These are phyloP conservation scores for Megaceryle torquata DNA, from an alignment of 2,113 vertebrate genomes.

Conservation along the genomic window DNA sequence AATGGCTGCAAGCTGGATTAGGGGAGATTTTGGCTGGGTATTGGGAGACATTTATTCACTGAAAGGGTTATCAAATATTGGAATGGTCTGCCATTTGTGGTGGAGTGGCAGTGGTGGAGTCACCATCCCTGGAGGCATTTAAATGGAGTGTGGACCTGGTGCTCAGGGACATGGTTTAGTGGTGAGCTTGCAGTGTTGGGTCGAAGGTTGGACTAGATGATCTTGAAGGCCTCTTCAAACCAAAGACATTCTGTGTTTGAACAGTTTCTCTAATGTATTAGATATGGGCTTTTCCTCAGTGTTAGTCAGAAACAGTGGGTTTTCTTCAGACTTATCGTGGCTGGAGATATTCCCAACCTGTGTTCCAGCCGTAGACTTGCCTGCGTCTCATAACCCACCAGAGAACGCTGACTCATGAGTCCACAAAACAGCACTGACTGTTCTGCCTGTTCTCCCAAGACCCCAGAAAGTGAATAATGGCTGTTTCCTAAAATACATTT, in stretches of 20 bases:
- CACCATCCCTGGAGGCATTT: too few species aligned
- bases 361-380: not conserved
- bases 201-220: too few species aligned
- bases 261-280: constrained; percentile 30
- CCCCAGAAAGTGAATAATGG: not conserved
- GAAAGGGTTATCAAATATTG: too few species aligned
- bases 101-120: too few species aligned
- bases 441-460: not conserved
- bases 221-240: too few species aligned
- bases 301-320: not conserved
- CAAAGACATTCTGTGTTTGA: not conserved
- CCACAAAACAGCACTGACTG: not conserved
- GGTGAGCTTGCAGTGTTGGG: too few species aligned
- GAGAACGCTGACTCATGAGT: not conserved
- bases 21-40: too few species aligned
- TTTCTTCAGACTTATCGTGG: not conserved
- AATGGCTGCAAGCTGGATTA: too few species aligned
- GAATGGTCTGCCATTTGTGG: too few species aligned
- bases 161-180: too few species aligned
- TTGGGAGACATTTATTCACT: too few species aligned
- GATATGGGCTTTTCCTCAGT: constrained; percentile 45
- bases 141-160: too few species aligned
- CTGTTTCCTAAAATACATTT: not conserved
- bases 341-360: constrained; percentile 4
- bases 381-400: not conserved